Evolutionary conservation across 2,888 invertebrate genomes (phyloP), one percentile per base, ranked within the genome.

Genomic region (Chouioia cunea): DNA sequence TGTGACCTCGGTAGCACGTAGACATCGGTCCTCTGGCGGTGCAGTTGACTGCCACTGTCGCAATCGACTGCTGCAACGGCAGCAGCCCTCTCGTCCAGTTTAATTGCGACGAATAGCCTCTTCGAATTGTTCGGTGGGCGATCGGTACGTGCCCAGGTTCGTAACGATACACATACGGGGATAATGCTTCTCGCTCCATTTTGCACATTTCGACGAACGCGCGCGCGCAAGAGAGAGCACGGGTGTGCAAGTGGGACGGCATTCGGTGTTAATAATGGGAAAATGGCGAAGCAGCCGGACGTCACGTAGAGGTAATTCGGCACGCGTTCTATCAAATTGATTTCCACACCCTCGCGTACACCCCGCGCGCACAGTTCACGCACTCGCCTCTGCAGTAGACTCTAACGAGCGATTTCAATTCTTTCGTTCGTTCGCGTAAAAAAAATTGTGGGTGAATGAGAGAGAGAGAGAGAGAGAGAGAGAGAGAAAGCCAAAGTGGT

Each of bases 291-390:
- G 83, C 83, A 79, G 81, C 76, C 79, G 81, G 81, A 83, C 82
- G 84, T 85, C 85, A 85, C 85, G 85, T 85, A 84, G 83, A 84
- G 85, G 84, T 84, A 85, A 85, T 85, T 85, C 82, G 80, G 83
- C 85, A 85, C 85, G 85, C 83, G 81, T 83, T 80, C 82, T 80
- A 80, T 83, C 83, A 83, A 84, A 84, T 84, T 84, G 83, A 83
- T 84, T 84, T 84, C 79, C 82, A 80, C 81, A 76, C 79, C 78
- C 78, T 6, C 48, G 53, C 27, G 43, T 54, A 47, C 54, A 8
- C 63, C 56, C 46, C 52, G 54, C 60, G 36, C 22, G 18, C 46
- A 36, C 6, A n/a, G n/a, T 15, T 46, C 59, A 47, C 22, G 27
- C 48, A 10, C 62, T 44, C 47, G 57, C 56, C 52, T 1, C 36